Evolutionary conservation across 2,797 vertebrate species (phyloP).

Genomic region (Sebastes melanostomus): DNA sequence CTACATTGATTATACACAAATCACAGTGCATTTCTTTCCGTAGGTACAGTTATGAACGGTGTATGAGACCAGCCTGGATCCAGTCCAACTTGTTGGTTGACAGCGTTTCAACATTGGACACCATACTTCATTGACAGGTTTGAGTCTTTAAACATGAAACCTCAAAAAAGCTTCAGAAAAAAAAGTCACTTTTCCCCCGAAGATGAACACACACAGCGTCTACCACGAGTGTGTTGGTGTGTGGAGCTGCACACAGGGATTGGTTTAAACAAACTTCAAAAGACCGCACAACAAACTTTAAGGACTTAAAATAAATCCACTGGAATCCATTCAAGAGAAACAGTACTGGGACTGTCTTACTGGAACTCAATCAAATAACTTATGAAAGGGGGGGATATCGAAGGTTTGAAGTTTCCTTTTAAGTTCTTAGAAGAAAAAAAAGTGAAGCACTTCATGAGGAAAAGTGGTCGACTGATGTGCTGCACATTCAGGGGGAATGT

Average conservation of each 20-base stretch:
- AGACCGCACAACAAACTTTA: slow-evolving; percentile 35
- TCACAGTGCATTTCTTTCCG: no score
- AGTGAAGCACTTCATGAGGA: background rate
- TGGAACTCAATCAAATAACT: slow-evolving; percentile 38
- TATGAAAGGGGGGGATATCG: background rate
- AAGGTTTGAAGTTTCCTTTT: slow-evolving; percentile 25
- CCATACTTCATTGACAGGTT: background rate
- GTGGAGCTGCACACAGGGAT: slow-evolving; percentile 1
- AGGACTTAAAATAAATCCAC: slow-evolving; percentile 34
- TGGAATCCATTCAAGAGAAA: slow-evolving; percentile 42
- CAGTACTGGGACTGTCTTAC: slow-evolving; percentile 7
- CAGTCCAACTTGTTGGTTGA: background rate
- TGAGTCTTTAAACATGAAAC: background rate
- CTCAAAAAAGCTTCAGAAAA: background rate
- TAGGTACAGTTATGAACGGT: no score
- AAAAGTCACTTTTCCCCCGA: background rate
- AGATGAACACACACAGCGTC: slow-evolving; percentile 18
- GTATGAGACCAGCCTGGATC: no score
- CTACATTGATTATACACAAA: no score
- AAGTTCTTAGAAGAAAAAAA: background rate
- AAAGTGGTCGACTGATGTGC: background rate
- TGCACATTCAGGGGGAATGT: background rate
- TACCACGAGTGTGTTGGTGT: background rate
- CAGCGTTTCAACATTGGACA: background rate
- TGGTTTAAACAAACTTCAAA: slow-evolving; percentile 44